Evolutionary conservation across 1,140 invertebrate genomes (phyloP), one percentile per base, ranked within the genome.

Genomic region (Schlechtendalia chinensis): DNA sequence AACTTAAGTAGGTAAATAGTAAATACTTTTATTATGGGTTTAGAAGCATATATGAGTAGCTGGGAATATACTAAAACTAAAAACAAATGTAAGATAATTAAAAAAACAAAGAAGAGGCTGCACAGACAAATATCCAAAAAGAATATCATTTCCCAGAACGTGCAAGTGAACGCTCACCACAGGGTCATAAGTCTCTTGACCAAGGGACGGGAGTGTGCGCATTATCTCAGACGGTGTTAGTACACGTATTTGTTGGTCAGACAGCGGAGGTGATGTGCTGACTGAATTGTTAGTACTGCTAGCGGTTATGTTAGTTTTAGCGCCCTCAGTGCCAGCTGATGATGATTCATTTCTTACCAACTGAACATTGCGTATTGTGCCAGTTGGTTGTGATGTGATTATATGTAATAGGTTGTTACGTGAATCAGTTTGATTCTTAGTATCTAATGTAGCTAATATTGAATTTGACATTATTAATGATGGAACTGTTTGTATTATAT

Each of bases 211-310:
- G 86, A 93, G 90, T 85, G 92, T 93, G 88, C 91, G 90, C 92
- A 93, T 93, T 86, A 93, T 93, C 90, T 93, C 92, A 83, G 91
- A 93, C 83, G 92, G 92, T 84, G 93, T 93, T 86, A 94, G 89
- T 87, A 93, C 92, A 86, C 92, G 90, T 87, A 93, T 93, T 87
- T 93, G 91, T 86, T 92, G 91, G 87, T 93, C 92, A 85, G 86
- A 86, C 84, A 87, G 58, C 22, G 75, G 75, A 50, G 75, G 75
- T 63, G 75, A 79, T 63, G 75, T 61, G 75, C 56, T 79, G 75
- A 79, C 56, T 59, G 81, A 29, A 32, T 75, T 83, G 65, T 82
- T 81, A 74, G 75, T 83, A 80, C 80, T 59, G 74, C 81, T 65
- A 74, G 74, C 83, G 84, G 85, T 85, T 84, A 85, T 86, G 86